Conservation (phyloP, 2,888 invertebrate genomes). For the Cerastoderma edule region DNA sequence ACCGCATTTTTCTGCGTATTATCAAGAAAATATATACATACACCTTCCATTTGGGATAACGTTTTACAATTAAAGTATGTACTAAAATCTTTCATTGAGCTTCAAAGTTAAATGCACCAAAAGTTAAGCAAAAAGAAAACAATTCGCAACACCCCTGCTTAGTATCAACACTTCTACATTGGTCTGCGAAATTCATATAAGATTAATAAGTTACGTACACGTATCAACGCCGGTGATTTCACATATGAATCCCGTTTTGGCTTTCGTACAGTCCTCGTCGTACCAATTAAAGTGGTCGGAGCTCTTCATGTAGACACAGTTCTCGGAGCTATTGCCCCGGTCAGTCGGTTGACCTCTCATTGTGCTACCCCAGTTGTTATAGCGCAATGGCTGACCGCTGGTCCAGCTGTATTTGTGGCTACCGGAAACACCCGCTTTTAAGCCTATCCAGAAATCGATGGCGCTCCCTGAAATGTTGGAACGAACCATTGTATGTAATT, state of each 20-base stretch:
- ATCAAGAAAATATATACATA: too few relatives aligned
- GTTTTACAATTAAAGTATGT: too few relatives aligned
- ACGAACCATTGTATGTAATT: too few relatives aligned
- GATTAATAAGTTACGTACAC: too few relatives aligned
- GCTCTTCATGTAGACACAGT: constrained; percentile 20
- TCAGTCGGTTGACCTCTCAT: constrained; percentile 6
- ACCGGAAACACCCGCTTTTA: constrained; percentile 1
- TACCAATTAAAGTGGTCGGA: constrained; percentile 11
- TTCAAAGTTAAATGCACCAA: too few relatives aligned
- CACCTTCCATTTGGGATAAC: too few relatives aligned
- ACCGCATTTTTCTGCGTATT: too few relatives aligned
- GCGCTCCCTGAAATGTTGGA: constrained; percentile 6
- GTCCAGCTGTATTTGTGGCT: background rate
- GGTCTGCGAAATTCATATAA: too few relatives aligned
- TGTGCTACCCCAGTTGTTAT: constrained; percentile 8
- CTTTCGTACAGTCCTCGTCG: background rate
- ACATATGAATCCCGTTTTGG: constrained; percentile 7
- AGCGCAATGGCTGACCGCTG: background rate
- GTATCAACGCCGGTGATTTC: background rate
- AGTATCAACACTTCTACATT: too few relatives aligned
- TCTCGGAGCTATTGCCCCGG: background rate
- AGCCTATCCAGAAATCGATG: constrained; percentile 21
- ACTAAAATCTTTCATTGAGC: too few relatives aligned
- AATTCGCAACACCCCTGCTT: too few relatives aligned
- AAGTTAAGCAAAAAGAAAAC: too few relatives aligned